Conservation (phyloP, 2,888 invertebrate species). For the Rhaphigaster nebulosa region DNA sequence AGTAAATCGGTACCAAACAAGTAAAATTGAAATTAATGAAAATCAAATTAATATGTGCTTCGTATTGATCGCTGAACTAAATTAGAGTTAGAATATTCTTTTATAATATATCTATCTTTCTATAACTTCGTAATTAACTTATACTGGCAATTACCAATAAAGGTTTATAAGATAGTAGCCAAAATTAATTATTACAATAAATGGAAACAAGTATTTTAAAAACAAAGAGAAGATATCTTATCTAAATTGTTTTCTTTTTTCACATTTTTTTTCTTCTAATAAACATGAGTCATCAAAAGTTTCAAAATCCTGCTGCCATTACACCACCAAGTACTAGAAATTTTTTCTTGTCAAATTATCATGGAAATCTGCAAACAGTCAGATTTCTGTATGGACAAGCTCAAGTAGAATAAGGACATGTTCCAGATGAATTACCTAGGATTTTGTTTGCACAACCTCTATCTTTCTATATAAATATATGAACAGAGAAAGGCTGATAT, state of each 20-base stretch:
- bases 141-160: constrained; percentile 38
- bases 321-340: background rate
- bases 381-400: background rate
- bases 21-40: too few species aligned
- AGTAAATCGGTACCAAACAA: too few species aligned
- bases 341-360: background rate
- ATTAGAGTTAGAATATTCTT: too few species aligned
- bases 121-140: constrained; percentile 41
- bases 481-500: too few species aligned
- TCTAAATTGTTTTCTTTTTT: constrained; percentile 30
- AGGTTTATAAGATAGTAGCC: constrained; percentile 31
- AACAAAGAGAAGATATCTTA: constrained; percentile 22
- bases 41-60: too few species aligned
- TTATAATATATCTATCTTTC: too few species aligned
- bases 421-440: background rate
- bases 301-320: constrained; percentile 37
- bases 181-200: constrained; percentile 48
- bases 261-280: constrained; percentile 1
- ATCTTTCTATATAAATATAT: too few species aligned
- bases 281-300: constrained; percentile 16
- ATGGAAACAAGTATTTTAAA: constrained; percentile 36
- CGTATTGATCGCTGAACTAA: too few species aligned
- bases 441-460: background rate
- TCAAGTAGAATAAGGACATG: background rate
- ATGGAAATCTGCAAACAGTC: background rate